Evolutionary conservation across 2,797 vertebrate species (phyloP).

Genomic region (Silurus aristotelis): DNA sequence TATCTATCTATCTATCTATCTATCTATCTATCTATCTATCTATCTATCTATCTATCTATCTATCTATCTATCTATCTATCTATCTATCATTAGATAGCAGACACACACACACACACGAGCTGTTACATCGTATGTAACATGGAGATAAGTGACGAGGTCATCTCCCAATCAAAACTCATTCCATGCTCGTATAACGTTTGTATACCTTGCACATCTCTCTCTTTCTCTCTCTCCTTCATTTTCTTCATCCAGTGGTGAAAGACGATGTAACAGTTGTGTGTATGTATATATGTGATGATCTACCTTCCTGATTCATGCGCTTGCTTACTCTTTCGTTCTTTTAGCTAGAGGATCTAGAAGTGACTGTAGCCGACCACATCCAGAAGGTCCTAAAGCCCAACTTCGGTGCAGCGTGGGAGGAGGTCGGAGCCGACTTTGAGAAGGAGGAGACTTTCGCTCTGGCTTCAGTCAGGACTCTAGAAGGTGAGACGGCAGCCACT

Average conservation of each 20-base stretch:
- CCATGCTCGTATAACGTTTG: neutral
- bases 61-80: too few relatives aligned
- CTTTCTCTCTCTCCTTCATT: too few relatives aligned
- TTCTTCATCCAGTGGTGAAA: neutral
- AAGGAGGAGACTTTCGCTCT: conserved; percentile 97
- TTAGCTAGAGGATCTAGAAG: conserved; percentile 93
- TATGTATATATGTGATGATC: neutral
- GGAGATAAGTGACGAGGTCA: conserved; percentile 70
- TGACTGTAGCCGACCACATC: conserved; percentile 91
- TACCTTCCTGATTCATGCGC: neutral
- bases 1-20: too few relatives aligned
- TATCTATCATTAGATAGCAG: too few relatives aligned
- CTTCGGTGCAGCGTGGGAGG: conserved; percentile 94
- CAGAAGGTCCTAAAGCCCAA: conserved; percentile 95
- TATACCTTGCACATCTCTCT: conserved; percentile 12
- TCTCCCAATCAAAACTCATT: conserved; percentile 1
- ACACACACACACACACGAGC: too few relatives aligned
- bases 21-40: too few relatives aligned
- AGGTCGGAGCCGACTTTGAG: conserved; percentile 90
- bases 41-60: too few relatives aligned
- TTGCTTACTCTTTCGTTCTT: neutral
- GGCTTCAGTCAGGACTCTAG: conserved; percentile 89
- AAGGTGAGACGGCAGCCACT: conserved; percentile 66
- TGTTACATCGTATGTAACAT: too few relatives aligned
- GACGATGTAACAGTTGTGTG: too few relatives aligned